Evolutionary conservation across 2,797 vertebrate genomes (phyloP), one percentile per base, ranked within the genome.

Genomic region (Apogon hyalosoma): DNA sequence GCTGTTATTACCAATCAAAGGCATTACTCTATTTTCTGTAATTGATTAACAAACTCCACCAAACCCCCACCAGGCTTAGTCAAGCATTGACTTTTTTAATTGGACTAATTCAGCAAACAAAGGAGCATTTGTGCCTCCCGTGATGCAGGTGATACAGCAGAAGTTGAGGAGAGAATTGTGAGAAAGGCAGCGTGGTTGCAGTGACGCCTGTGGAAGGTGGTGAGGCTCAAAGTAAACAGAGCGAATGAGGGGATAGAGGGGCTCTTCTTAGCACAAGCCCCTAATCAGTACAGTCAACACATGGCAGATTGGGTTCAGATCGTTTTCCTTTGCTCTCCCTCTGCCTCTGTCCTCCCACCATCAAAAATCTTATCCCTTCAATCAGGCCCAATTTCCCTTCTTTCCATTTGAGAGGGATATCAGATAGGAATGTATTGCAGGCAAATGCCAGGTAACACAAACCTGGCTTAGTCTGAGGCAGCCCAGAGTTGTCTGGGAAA

Each of bases 251-350:
- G 90, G 89, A 89, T 87, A 70, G 83, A 90, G 80, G 79, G 88
- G 80, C 82, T 92, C 82, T 80, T 87, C 88, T 83, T 79, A 68
- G 80, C 83, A 71, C 86, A 87, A 91, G 82, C 86, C 84, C 74
- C 87, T 90, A 87, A 92, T 93, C 89, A 90, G 87, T 83, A 89
- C 86, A 84, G 91, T 91, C 91, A 92, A 93, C 92, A 92, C 84
- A 63, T 69, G 68, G 76, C 72, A 92, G 89, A 93, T 92, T 93
- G 91, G 88, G 86, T 91, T 91, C 90, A 90, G 80, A 81, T 88
- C 84, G 78, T 64, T 75, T 76, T 64, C 61, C 72, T 52, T 45
- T 14, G 39, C 68, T 78, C 69, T 59, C 28, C 5, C 72, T 57
- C 73, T 50, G 72, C 64, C 57, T 79, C 82, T 81, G 64, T 85